phyloP scores from a whole-genome alignment of 2,113 vertebrate species.

The Hemicordylus capensis region DNA sequence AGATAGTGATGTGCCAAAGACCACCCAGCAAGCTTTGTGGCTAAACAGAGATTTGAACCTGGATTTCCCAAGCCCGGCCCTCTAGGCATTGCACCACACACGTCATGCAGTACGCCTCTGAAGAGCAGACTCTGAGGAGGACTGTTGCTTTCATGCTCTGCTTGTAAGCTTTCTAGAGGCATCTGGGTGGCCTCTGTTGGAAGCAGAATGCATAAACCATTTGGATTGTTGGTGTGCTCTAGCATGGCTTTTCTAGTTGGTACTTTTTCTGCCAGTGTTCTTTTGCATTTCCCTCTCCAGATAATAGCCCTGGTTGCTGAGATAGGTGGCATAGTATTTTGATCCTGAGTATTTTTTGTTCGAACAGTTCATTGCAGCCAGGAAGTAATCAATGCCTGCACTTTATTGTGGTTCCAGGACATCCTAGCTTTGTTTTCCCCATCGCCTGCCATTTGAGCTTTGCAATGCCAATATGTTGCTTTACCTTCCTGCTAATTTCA shows the following conservation, averaged over 20 bases:
- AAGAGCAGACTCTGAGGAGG: not conserved
- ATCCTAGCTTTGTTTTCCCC: not conserved
- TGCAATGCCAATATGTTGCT: not conserved
- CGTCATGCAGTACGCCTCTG: not conserved
- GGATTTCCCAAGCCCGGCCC: not conserved
- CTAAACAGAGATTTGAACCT: not conserved
- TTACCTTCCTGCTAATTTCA: not conserved
- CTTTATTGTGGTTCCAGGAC: not conserved
- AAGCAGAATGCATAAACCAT: not conserved
- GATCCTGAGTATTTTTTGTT: not conserved
- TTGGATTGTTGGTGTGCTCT: not conserved
- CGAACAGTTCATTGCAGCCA: not conserved
- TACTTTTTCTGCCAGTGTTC: not conserved
- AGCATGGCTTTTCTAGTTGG: not conserved
- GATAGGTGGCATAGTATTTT: not conserved
- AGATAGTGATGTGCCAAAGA: not conserved
- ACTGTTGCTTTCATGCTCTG: not conserved
- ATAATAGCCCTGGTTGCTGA: not conserved
- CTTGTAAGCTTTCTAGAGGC: not conserved
- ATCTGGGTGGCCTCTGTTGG: not conserved
- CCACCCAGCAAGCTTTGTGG: not conserved
- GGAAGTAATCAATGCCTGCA: not conserved
- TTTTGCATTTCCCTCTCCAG: not conserved
- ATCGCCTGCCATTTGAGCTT: not conserved
- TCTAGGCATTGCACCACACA: not conserved